Base-by-base conservation (phyloP, 2,113 vertebrate species). In the Halichoerus grypus region DNA sequence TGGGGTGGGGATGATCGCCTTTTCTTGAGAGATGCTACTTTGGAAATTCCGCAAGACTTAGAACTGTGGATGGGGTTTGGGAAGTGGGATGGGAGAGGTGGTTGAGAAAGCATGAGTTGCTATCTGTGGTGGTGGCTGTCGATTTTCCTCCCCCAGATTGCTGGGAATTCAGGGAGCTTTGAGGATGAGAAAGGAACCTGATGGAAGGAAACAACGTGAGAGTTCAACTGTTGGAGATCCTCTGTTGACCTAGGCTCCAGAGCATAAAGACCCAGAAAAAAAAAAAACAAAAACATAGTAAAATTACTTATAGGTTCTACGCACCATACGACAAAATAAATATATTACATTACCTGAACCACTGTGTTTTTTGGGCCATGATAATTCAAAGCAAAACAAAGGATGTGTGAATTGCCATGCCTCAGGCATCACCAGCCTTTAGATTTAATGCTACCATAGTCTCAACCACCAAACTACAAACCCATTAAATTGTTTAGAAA, bases 321-420 rank as follows among this genome's bases (percentile, higher is more conserved):
- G 67, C 14, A 95, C 16, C 26, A 77, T 36, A 81, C 9, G 91
- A 72, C 85, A 90, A 90, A 90, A 87, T 92, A 84, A 82, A 91
- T 86, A 92, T 53, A 89, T 88, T 55, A 53, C 24, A 84, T 57
- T 97, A 85, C 36, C 28, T 83, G 63, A 95, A 59, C 13, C 72
- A 80, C 10, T 95, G 82, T 63, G 31, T 55, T 76, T 95, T 94
- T 88, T 46, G 61, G 36, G 77, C 21, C 22, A 93, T 10, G 93
- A 74, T 90, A 97, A 95, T 84, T 94, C 81, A 95, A 91, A 97
- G 57, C 74, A 92, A 96, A 95, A 55, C 65, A 76, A 89, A 93
- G 76, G 86, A 80, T 49, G 39, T 80, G 7, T 83, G 89, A 93
- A 92, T 95, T 94, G 80, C 80, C 86, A 67, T 59, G 36, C 61